Evolutionary conservation across 64 coral and sea anemone species (phyloP).

Genomic region (Stichodactyla helianthus): DNA sequence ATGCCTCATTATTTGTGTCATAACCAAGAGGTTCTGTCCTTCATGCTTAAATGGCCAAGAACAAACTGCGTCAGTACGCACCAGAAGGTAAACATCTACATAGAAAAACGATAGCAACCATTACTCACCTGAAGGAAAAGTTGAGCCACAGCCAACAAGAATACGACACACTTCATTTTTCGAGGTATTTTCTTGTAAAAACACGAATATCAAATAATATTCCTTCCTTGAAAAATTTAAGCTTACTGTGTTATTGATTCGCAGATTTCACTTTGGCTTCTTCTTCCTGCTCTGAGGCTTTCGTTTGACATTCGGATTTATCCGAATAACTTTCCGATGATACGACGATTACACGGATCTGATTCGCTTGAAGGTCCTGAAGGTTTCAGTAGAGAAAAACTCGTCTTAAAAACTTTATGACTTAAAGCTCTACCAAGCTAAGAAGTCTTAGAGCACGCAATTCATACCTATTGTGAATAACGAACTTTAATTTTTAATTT

Average conservation of each 20-base stretch:
- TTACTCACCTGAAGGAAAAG: conserved; percentile 1
- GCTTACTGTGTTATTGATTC: neutral
- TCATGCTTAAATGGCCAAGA: neutral
- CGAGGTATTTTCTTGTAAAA: neutral
- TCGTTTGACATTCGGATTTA: neutral
- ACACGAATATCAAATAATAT: too few species aligned
- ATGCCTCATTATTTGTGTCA: neutral
- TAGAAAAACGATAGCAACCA: neutral
- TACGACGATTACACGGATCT: neutral
- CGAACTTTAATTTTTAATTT: too few species aligned
- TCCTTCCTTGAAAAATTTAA: too few species aligned
- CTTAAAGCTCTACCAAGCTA: too few species aligned
- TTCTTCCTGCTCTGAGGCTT: neutral
- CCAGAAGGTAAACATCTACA: neutral
- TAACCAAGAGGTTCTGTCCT: neutral
- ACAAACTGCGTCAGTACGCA: neutral
- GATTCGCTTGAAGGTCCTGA: too few species aligned
- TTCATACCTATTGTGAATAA: too few species aligned
- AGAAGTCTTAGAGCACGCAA: too few species aligned
- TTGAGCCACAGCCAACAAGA: neutral
- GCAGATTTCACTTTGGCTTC: too few species aligned
- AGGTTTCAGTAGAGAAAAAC: too few species aligned
- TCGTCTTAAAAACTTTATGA: too few species aligned
- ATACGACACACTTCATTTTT: neutral
- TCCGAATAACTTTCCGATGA: neutral